Evolutionary conservation across 2,113 vertebrate genomes (phyloP).

Genomic region (Apistogramma diplotaenia): DNA sequence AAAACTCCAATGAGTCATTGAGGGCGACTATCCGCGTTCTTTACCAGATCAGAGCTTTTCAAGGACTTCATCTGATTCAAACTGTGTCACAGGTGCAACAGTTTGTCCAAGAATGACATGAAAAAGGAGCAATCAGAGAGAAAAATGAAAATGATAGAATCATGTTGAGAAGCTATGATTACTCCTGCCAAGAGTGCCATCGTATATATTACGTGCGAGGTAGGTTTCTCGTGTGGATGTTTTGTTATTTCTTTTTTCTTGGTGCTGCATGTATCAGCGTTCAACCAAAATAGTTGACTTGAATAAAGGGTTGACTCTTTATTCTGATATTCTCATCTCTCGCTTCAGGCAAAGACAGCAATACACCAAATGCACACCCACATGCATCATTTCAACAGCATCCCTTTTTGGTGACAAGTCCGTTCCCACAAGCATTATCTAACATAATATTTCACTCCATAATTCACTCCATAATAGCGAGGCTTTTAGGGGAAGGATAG

Average conservation of each 20-base stretch:
- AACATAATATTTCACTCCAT: slow-evolving; percentile 40
- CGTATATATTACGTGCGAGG: not conserved
- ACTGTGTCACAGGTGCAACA: not conserved
- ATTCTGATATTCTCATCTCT: slow-evolving; percentile 58
- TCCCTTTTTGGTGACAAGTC: slow-evolving; percentile 67
- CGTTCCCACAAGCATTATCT: slow-evolving; percentile 59
- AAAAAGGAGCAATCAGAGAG: not conserved
- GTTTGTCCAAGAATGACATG: not conserved
- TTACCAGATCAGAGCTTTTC: slow-evolving; percentile 16
- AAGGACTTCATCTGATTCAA: not conserved
- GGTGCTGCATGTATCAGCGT: slow-evolving; percentile 10
- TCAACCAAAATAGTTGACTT: slow-evolving; percentile 24
- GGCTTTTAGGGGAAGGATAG: slow-evolving; percentile 12
- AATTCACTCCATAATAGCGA: slow-evolving; percentile 46
- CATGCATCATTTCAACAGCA: slow-evolving; percentile 66
- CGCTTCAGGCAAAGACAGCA: slow-evolving; percentile 62
- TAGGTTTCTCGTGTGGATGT: not conserved
- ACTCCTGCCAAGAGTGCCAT: not conserved
- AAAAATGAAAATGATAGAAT: not conserved
- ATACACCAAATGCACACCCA: slow-evolving; percentile 66
- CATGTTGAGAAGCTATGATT: not conserved
- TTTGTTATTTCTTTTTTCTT: slow-evolving; percentile 33
- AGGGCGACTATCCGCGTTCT: slow-evolving; percentile 28
- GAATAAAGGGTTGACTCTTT: slow-evolving; percentile 22
- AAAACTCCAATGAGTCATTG: slow-evolving; percentile 47